These are phyloP conservation scores for Orthonevra nobilis DNA, from an alignment of 2,888 invertebrate species.

Conservation along the genomic window DNA sequence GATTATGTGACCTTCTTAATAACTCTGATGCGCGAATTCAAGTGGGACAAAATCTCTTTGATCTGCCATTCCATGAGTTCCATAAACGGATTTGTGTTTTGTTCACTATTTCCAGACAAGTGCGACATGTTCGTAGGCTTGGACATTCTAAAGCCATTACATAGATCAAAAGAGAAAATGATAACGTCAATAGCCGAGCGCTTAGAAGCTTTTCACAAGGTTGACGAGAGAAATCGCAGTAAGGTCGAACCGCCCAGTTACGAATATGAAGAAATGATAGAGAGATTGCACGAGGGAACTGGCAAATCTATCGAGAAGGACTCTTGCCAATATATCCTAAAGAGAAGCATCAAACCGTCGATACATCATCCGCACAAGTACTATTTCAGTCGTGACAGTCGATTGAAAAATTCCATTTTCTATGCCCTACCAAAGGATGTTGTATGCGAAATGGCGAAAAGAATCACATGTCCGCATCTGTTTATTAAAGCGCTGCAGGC, in stretches of 20 bases:
- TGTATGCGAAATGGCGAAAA: constrained; percentile 81
- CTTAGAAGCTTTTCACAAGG: constrained; percentile 79
- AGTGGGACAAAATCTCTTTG: constrained; percentile 86
- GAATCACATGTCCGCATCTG: constrained; percentile 84
- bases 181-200: constrained; percentile 78
- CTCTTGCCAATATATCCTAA: constrained; percentile 81
- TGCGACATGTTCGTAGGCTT: constrained; percentile 77
- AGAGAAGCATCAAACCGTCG: constrained; percentile 82
- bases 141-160: constrained; percentile 76
- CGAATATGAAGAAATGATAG: constrained; percentile 83
- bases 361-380: constrained; percentile 82
- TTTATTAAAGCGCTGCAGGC: constrained; percentile 83
- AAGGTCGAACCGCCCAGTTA: constrained; percentile 83
- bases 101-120: constrained; percentile 83
- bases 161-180: constrained; percentile 71
- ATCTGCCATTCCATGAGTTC: constrained; percentile 87
- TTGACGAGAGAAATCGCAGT: constrained; percentile 77
- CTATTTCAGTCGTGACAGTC: constrained; percentile 84
- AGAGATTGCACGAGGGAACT: constrained; percentile 82
- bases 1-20: constrained; percentile 81
- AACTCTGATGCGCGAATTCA: constrained; percentile 83
- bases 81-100: constrained; percentile 83
- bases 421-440: constrained; percentile 79
- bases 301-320: constrained; percentile 82
- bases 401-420: constrained; percentile 81